Conservation (phyloP, 1,140 invertebrate species). For the Asbolus verrucosus region DNA sequence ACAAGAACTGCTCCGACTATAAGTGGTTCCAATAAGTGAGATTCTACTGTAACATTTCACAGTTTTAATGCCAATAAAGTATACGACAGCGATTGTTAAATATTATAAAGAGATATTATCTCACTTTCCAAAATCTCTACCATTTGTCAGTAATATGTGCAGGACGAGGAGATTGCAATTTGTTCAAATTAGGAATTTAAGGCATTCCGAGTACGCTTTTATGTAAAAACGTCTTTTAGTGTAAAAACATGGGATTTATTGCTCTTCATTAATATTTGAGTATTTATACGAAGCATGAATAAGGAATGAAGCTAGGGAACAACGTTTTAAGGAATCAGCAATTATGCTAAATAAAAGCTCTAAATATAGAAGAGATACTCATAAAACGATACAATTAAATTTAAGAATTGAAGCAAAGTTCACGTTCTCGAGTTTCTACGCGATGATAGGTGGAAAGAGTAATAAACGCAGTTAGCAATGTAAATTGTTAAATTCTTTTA, state of each 20-base stretch:
- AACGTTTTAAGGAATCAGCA: slow-evolving; percentile 45
- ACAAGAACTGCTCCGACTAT: too few species aligned
- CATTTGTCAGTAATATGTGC: neutral
- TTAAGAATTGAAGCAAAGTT: slow-evolving; percentile 45
- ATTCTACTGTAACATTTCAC: too few species aligned
- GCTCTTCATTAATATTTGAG: slow-evolving; percentile 45
- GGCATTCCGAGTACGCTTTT: slow-evolving; percentile 36
- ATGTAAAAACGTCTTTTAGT: slow-evolving; percentile 27
- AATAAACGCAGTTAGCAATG: slow-evolving; percentile 36
- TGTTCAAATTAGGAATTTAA: slow-evolving; percentile 43
- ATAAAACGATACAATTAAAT: slow-evolving; percentile 43
- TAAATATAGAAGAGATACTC: slow-evolving; percentile 44
- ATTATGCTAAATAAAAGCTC: slow-evolving; percentile 43
- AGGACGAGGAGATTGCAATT: slow-evolving; percentile 9
- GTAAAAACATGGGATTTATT: slow-evolving; percentile 42
- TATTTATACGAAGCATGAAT: slow-evolving; percentile 42
- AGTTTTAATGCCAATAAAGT: too few species aligned
- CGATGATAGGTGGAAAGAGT: slow-evolving; percentile 23
- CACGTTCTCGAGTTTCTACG: slow-evolving; percentile 9
- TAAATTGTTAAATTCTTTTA: slow-evolving; percentile 31
- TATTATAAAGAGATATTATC: too few species aligned
- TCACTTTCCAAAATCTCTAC: slow-evolving; percentile 15
- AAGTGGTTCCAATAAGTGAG: too few species aligned
- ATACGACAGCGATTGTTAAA: too few species aligned
- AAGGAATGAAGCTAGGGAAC: slow-evolving; percentile 44